Percentiles rank a stretch among this genome's conserved stretches.
phyloP scores from a whole-genome alignment of 2,797 vertebrate species.

The Ctenopoma multispine region DNA sequence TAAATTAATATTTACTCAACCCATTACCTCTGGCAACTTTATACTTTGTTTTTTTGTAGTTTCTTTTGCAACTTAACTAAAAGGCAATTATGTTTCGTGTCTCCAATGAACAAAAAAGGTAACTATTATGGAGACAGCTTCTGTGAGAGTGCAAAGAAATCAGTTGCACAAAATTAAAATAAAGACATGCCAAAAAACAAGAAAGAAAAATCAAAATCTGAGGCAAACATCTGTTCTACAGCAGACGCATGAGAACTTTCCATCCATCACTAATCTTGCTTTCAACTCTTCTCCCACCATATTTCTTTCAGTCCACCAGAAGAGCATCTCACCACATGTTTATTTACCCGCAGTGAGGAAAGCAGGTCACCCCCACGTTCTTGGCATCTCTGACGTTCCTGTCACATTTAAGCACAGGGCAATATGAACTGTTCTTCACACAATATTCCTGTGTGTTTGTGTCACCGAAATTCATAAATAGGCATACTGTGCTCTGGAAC shows the following conservation, averaged over 20 bases:
- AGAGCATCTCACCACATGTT: slow-evolving; percentile 39
- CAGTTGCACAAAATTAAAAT: slow-evolving; percentile 11
- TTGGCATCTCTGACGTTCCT: slow-evolving; percentile 38
- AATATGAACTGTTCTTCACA: slow-evolving; percentile 46
- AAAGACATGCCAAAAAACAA: slow-evolving; percentile 21
- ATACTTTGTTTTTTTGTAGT: neutral
- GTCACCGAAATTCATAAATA: slow-evolving; percentile 99
- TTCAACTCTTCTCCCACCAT: slow-evolving; percentile 23
- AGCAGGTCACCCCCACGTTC: slow-evolving; percentile 42
- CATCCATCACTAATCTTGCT: slow-evolving; percentile 22
- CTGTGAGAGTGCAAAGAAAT: slow-evolving; percentile 7
- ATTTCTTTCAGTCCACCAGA: slow-evolving; percentile 31
- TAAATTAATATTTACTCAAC: slow-evolving; percentile 27
- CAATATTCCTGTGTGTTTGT: slow-evolving; percentile 43
- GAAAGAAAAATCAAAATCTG: slow-evolving; percentile 39
- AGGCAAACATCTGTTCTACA: slow-evolving; percentile 36
- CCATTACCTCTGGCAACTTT: slow-evolving; percentile 8
- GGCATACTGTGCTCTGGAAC: slow-evolving; percentile 94
- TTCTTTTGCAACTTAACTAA: slow-evolving; percentile 21
- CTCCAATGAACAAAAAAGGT: slow-evolving; percentile 34
- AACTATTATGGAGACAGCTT: slow-evolving; percentile 1
- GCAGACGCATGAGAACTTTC: slow-evolving; percentile 26
- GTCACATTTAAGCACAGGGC: slow-evolving; percentile 42
- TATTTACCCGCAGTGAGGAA: slow-evolving; percentile 32
- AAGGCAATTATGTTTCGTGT: slow-evolving; percentile 25